Evolutionary conservation across 30 jellyfish, hydroid and myxozoan genomes (phyloP).

Genomic region (Aurelia sp.): DNA sequence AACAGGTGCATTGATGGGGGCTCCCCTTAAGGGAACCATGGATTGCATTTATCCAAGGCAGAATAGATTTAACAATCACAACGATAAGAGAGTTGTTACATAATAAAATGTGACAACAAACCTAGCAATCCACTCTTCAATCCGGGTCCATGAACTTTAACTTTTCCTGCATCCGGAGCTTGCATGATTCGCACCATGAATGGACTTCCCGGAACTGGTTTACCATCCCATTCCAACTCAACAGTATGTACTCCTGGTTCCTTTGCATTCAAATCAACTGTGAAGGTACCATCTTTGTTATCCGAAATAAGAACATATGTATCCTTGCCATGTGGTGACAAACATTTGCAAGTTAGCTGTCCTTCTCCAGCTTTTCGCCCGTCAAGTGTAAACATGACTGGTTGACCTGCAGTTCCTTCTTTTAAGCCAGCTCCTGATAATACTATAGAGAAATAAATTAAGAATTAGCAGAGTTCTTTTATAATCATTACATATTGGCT

Average conservation of each 20-base stretch:
- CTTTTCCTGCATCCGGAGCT: conserved; percentile 89
- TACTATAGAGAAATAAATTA: conserved; percentile 28
- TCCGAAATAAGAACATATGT: conserved; percentile 90
- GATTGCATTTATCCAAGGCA: too few species aligned
- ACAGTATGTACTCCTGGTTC: conserved; percentile 97
- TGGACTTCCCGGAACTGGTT: conserved; percentile 98
- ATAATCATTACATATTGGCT: too few species aligned
- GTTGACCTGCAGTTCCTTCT: conserved; percentile 98
- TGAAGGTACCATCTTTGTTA: conserved; percentile 96
- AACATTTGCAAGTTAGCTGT: conserved; percentile 83
- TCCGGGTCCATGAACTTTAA: conserved; percentile 95
- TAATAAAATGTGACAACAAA: not conserved
- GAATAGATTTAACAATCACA: too few species aligned
- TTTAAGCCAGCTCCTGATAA: conserved; percentile 89
- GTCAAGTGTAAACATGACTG: conserved; percentile 92
- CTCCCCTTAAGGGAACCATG: too few species aligned
- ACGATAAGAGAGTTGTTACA: not conserved
- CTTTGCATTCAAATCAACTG: conserved; percentile 94
- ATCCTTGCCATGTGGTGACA: conserved; percentile 85
- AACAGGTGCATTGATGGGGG: too few species aligned
- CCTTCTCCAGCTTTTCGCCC: conserved; percentile 99
- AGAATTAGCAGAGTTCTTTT: too few species aligned
- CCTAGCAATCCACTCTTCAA: conserved; percentile 81
- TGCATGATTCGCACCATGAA: conserved; percentile 94
- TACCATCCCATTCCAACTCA: conserved; percentile 98